Base-by-base conservation (phyloP, 2,888 invertebrate species). In the Proisotoma minuta region DNA sequence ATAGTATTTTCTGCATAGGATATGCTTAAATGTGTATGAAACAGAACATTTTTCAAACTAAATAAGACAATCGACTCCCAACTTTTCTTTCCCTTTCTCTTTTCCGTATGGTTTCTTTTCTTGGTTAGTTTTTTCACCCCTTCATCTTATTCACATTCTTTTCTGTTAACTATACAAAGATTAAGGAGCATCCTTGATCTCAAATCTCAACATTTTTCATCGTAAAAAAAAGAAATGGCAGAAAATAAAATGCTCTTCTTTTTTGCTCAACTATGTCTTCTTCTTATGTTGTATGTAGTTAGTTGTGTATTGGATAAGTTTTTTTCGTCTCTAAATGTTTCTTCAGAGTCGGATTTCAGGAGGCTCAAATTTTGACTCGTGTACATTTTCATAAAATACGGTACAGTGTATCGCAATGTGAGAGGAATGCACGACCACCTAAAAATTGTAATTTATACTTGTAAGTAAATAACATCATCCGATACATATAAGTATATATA, bases 141-240 rank as follows among this genome's bases (percentile, higher is more conserved):
- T 28, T n/a, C 52, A 52, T 52, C 28, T 28, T 26, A 5, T 47
- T 5, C 3, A 27, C 34, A 8, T 34, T 15, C 8, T 50, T 24
- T 24, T 5, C 28, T 28, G 52, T 27, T 52, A 26, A 3, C 4
- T 52, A 22, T n/a, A n/a, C n/a, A n/a, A 24, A 52, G 52, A 52
- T 52, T 52, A 52, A 52, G 29, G 28, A 28, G n/a, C 26, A 52
- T 52, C 52, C 29, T 52, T 52, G 52, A 52, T 52, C 52, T 52
- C 52, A 52, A 52, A 52, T 52, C 52, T 52, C 52, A 12, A 24
- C 26, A 52, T 20, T 52, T 10, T 52, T 52, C 4, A n/a, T 28
- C n/a, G 28, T 52, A 52, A 52, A 52, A 52, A 52, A 52, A 3
- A 24, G 18, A 52, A 28, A 52, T 52, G 26, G 52, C 52, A 27